Percentiles rank a stretch among this genome's conserved stretches.
phyloP scores from a whole-genome alignment of 1,140 invertebrate species.

The Aphaenogaster rudis region DNA sequence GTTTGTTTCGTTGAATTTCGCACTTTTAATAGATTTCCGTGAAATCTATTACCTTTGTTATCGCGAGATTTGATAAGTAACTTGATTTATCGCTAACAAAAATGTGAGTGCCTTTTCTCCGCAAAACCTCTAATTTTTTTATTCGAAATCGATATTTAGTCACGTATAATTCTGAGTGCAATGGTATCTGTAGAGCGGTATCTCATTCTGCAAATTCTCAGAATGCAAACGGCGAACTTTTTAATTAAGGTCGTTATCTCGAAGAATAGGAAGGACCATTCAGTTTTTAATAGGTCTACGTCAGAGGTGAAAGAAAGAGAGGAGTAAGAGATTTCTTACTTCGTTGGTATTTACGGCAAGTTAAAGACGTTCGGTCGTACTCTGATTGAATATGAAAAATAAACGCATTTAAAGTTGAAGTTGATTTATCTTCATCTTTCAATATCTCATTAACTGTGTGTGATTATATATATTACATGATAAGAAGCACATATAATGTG shows the following conservation, averaged over 20 bases:
- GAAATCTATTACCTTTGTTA: background rate
- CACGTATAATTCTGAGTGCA: background rate
- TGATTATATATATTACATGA: background rate
- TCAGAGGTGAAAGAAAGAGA: background rate
- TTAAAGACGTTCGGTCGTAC: background rate
- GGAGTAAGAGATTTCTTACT: slow-evolving; percentile 21
- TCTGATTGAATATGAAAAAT: slow-evolving; percentile 30
- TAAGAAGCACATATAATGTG: background rate
- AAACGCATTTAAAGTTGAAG: background rate
- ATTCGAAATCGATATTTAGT: slow-evolving; percentile 23
- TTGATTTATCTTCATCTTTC: background rate
- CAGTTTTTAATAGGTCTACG: slow-evolving; percentile 67
- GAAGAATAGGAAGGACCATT: slow-evolving; percentile 35
- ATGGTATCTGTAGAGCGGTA: background rate
- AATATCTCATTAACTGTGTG: slow-evolving; percentile 2
- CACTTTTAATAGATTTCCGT: background rate
- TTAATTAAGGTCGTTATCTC: slow-evolving; percentile 72
- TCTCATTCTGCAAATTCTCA: slow-evolving; percentile 44
- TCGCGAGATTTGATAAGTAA: background rate
- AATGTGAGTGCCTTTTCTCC: background rate
- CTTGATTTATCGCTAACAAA: background rate
- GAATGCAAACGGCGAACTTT: slow-evolving; percentile 65
- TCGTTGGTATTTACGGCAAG: slow-evolving; percentile 23
- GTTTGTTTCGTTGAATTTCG: background rate
- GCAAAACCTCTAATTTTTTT: background rate